These are phyloP conservation scores for Drosophila meridiana DNA, from an alignment of 2,888 invertebrate species.

Conservation along the genomic window DNA sequence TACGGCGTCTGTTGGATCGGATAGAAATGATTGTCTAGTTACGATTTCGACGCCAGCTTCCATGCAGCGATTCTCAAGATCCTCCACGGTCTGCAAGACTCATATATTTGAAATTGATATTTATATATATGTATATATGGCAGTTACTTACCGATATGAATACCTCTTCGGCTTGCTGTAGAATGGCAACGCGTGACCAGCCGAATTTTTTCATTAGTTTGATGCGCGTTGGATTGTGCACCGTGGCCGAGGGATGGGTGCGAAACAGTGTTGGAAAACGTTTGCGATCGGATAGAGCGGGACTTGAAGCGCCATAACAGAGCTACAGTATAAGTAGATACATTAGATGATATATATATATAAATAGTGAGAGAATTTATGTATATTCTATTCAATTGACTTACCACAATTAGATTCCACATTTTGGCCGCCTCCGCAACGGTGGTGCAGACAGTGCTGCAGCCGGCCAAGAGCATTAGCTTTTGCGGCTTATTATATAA, in stretches of 20 bases:
- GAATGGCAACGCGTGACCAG: constrained; percentile 98
- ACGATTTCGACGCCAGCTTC: constrained; percentile 97
- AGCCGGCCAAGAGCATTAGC: constrained; percentile 96
- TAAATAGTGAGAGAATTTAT: background rate
- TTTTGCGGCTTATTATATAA: constrained; percentile 98
- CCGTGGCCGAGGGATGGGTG: constrained; percentile 99
- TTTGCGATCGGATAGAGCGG: constrained; percentile 97
- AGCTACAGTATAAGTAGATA: constrained; percentile 87
- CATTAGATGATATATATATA: background rate
- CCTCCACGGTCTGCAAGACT: constrained; percentile 94
- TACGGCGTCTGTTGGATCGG: constrained; percentile 98
- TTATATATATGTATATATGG: background rate
- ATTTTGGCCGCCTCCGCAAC: constrained; percentile 99
- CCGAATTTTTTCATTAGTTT: constrained; percentile 98
- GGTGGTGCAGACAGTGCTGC: constrained; percentile 99
- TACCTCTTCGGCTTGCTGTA: constrained; percentile 99
- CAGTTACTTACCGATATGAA: constrained; percentile 92
- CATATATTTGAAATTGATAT: background rate
- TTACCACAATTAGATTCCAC: constrained; percentile 99
- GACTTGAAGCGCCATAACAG: constrained; percentile 99
- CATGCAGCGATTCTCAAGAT: constrained; percentile 96
- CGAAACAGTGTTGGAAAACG: constrained; percentile 99
- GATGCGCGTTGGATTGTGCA: constrained; percentile 98
- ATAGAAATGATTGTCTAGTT: constrained; percentile 97
- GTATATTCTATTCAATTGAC: constrained; percentile 73